phyloP scores from a whole-genome alignment of 2,797 vertebrate species.

The Petrocephalus schoutedeni region DNA sequence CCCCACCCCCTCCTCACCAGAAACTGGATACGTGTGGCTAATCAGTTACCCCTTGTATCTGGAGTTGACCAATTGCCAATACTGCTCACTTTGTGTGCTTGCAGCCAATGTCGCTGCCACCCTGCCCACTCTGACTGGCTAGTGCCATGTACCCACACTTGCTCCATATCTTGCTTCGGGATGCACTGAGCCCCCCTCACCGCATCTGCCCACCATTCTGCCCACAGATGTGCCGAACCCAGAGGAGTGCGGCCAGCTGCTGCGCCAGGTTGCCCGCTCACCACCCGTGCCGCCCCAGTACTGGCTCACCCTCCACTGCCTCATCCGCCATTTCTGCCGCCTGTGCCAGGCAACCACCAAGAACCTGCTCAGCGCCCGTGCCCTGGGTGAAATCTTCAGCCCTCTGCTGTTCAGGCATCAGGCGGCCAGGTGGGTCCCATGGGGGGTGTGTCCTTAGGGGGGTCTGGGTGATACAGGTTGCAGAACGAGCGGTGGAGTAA shows the following conservation, averaged over 20 bases:
- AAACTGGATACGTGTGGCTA: constrained; percentile 73
- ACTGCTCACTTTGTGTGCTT: neutral
- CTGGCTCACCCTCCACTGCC: constrained; percentile 88
- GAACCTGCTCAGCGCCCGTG: constrained; percentile 77
- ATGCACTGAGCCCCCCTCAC: constrained; percentile 76
- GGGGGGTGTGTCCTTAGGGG: constrained; percentile 79
- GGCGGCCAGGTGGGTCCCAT: constrained; percentile 66
- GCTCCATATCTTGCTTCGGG: neutral
- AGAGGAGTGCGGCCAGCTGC: constrained; percentile 79
- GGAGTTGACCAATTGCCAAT: constrained; percentile 74
- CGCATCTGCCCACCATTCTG: constrained; percentile 48
- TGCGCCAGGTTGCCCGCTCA: constrained; percentile 75
- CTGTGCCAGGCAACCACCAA: constrained; percentile 78
- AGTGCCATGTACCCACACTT: neutral
- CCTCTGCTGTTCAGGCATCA: constrained; percentile 83
- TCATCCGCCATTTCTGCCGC: constrained; percentile 90
- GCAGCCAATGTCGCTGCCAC: constrained; percentile 40
- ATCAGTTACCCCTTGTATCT: constrained; percentile 62
- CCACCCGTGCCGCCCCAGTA: constrained; percentile 82
- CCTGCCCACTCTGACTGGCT: neutral
- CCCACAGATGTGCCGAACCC: constrained; percentile 75
- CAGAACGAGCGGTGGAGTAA: neutral
- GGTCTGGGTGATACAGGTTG: neutral
- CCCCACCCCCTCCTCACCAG: constrained; percentile 52
- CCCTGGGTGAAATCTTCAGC: constrained; percentile 88